These are phyloP conservation scores for Sinocyclocheilus anshuiensis DNA, from an alignment of 2,113 vertebrate species.

Conservation along the genomic window DNA sequence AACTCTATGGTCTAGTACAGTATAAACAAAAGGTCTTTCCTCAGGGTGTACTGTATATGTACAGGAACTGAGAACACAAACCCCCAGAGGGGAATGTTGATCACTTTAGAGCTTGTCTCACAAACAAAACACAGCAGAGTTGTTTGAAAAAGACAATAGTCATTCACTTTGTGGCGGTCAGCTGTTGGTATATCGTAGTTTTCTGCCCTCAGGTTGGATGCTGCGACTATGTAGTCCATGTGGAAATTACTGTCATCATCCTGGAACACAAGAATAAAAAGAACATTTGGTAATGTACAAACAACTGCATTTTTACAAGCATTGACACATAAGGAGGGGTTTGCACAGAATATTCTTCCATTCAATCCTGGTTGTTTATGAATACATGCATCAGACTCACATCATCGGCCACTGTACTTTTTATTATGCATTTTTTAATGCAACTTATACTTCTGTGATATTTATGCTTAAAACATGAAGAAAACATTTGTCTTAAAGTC, in stretches of 20 bases:
- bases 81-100: not conserved
- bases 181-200: constrained; percentile 84
- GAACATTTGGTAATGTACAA: not conserved
- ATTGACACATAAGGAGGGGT: not conserved
- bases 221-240: constrained; percentile 82
- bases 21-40: constrained; percentile 5
- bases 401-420: not conserved
- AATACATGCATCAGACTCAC: not conserved
- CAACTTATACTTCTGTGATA: not conserved
- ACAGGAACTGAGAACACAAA: not conserved
- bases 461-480: not conserved
- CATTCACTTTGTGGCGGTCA: constrained; percentile 72
- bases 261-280: constrained; percentile 66
- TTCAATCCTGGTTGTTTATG: not conserved
- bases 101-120: constrained; percentile 1
- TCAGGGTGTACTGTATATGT: not conserved
- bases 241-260: constrained; percentile 82
- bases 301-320: not conserved
- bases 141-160: not conserved
- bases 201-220: constrained; percentile 84
- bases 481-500: not conserved
- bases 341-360: not conserved
- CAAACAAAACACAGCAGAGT: constrained; percentile 5
- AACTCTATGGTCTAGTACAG: not conserved
- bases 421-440: not conserved